Percentiles rank a stretch among this genome's conserved stretches.
These are phyloP conservation scores for Pogonophryne albipinna DNA, from an alignment of 2,797 vertebrate species.

Conservation along the genomic window DNA sequence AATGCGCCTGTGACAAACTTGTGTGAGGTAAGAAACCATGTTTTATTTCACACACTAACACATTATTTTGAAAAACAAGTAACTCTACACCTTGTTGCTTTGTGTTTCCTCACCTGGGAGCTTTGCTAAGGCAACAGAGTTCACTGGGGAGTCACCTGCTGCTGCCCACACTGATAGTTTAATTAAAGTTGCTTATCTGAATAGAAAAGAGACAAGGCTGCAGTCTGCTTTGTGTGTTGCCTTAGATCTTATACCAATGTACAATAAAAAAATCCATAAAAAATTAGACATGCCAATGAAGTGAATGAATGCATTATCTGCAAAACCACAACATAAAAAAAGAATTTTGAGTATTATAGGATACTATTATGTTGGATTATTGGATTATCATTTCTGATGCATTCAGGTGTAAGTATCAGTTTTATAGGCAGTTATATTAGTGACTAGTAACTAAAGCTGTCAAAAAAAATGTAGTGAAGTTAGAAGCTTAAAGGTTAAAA, in stretches of 20 bases:
- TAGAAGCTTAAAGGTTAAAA: too few species aligned
- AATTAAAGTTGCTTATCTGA: constrained; percentile 26
- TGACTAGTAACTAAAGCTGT: background rate
- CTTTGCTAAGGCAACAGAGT: constrained; percentile 38
- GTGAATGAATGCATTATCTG: background rate
- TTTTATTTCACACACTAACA: background rate
- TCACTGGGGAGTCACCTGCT: constrained; percentile 15
- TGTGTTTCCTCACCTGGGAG: constrained; percentile 42
- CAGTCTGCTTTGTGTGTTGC: constrained; percentile 12
- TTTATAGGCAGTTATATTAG: background rate
- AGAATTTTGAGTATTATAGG: background rate
- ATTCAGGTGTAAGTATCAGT: background rate
- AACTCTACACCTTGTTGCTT: constrained; percentile 1
- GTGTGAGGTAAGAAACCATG: constrained; percentile 49
- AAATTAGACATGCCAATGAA: background rate
- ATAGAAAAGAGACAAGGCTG: constrained; percentile 25
- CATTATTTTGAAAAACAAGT: background rate
- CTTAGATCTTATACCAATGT: background rate
- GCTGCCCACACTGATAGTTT: constrained; percentile 3
- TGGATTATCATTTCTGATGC: background rate
- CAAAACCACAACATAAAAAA: background rate
- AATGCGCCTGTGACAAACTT: constrained; percentile 46
- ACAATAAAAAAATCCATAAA: background rate
- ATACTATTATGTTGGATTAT: background rate
- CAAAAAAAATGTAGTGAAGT: background rate